Evolutionary conservation across 2,113 vertebrate genomes (phyloP).

Genomic region (Mesembrinibis cayennensis): DNA sequence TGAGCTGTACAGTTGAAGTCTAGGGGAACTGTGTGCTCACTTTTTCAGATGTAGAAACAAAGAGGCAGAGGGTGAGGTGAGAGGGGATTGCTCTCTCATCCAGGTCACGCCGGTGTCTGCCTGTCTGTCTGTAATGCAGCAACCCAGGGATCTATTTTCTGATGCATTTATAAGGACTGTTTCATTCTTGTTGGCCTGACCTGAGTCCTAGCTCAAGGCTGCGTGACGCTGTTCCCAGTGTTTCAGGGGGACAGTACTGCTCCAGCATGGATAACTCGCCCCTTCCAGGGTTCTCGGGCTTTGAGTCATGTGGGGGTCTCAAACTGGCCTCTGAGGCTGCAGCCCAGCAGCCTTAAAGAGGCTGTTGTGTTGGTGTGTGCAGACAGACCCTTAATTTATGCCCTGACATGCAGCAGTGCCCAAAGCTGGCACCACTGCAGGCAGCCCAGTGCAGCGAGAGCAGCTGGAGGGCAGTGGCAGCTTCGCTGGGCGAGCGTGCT

Average conservation of each 20-base stretch:
- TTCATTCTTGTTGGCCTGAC: neutral
- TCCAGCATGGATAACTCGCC: neutral
- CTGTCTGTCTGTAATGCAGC: neutral
- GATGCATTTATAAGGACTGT: neutral
- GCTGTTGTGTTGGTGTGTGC: neutral
- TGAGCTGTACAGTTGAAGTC: neutral
- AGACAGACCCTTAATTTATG: neutral
- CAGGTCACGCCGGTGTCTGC: accelerated
- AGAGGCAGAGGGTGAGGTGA: neutral
- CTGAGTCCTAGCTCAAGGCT: neutral
- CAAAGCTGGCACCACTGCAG: neutral
- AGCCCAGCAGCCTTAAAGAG: neutral
- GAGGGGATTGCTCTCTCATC: neutral
- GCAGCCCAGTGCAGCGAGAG: neutral
- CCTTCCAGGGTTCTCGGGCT: neutral
- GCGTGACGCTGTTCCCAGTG: neutral
- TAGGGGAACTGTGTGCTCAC: neutral
- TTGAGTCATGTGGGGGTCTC: neutral
- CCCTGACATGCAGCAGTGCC: neutral
- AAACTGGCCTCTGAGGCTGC: neutral
- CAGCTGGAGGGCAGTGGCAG: neutral
- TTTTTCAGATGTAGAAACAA: neutral
- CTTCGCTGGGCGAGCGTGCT: accelerated
- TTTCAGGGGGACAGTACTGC: neutral
- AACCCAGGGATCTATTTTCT: neutral